These are phyloP conservation scores for Bucorvus abyssinicus DNA, from an alignment of 2,797 vertebrate genomes.

Conservation along the genomic window DNA sequence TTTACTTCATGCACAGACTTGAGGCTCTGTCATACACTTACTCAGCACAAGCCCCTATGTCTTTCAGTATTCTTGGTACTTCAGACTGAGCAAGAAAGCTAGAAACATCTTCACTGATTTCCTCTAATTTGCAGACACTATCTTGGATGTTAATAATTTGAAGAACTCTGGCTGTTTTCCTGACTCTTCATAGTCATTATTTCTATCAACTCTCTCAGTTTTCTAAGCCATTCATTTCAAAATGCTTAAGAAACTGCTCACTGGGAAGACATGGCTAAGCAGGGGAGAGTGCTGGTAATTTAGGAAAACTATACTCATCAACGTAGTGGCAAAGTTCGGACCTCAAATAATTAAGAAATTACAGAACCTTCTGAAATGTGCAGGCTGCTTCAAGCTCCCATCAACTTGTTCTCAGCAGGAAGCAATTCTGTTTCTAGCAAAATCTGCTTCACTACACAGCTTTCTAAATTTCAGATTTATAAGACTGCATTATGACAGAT, in stretches of 20 bases:
- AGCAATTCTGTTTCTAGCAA: not conserved
- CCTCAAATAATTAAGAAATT: not conserved
- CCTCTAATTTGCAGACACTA: not conserved
- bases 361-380: not conserved
- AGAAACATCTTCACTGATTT: not conserved
- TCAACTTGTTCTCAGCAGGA: not conserved
- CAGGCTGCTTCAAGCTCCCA: not conserved
- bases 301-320: not conserved
- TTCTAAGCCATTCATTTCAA: not conserved
- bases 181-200: not conserved
- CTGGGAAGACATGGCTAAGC: not conserved
- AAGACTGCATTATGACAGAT: not conserved
- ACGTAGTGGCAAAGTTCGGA: not conserved
- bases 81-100: not conserved
- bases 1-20: not conserved
- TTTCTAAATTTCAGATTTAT: constrained; percentile 21
- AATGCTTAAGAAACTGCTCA: not conserved
- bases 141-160: not conserved
- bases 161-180: not conserved
- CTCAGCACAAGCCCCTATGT: not conserved
- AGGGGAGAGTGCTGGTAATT: not conserved
- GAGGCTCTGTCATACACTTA: not conserved
- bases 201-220: not conserved
- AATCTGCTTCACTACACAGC: not conserved
- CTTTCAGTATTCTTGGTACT: not conserved